Base-by-base conservation (phyloP, 2,797 vertebrate species). In the Hippocampus kuda region DNA sequence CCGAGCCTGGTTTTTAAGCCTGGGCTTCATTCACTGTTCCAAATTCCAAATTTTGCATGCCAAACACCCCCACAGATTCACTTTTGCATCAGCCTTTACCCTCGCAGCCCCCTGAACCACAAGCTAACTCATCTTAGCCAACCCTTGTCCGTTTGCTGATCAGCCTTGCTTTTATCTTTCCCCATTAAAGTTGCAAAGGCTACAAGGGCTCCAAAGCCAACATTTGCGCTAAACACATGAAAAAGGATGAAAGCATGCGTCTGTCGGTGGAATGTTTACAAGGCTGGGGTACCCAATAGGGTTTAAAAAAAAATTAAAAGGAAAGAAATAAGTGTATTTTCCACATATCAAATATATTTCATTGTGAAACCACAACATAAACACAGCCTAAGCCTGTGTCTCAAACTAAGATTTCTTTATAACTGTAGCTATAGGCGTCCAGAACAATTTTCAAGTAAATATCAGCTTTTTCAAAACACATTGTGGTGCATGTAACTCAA, bases 41-140 rank as follows among this genome's bases (percentile, higher is more conserved):
- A 81, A 79, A 89, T 87, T 83, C 81, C 79, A 80, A 73, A 79
- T 79, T 81, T 70, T 76, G 74, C 77, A 71, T 81, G 82, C 78
- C 78, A 81, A 87, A 84, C 78, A 76, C 56, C 74, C 78, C 71
- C 51, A 67, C 73, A 16, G 46, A 80, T 77, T 70, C 59, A 30
- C 68, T 84, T 63, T 71, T 48, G 80, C 77, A 79, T 68, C 54
- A 77, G 76, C 65, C 67, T 49, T 70, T 64, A 9, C 34, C 20
- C 65, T 66, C 63, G 78, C 74, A 26, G 15, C 72, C 65, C 71
- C 49, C 57, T 66, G 62, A 42, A 49, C 20, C 60, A 68, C 72
- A 71, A 27, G 67, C 42, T 20, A 60, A 18, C 67, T 9, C 16
- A 49, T 44, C 68, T 56, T 56, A 66, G 67, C 68, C 51, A 69